Evolutionary conservation across 2,797 vertebrate species (phyloP), one percentile per base, ranked within the genome.

Genomic region (Onychomys arenicola): DNA sequence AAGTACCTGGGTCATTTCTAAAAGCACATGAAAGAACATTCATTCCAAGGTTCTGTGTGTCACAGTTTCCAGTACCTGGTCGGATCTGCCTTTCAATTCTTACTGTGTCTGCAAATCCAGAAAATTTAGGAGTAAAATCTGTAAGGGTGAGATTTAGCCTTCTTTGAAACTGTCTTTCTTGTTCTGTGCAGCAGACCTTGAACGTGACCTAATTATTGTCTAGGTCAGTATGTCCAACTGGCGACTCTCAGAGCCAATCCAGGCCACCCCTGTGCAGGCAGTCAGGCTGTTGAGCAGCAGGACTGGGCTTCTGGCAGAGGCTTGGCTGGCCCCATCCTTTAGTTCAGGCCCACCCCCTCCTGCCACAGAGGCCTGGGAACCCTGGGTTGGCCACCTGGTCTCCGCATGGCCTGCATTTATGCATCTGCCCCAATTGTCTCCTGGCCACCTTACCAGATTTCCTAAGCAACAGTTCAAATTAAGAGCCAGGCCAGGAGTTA

Each of bases 271-370:
- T 25, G 76, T 73, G 69, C 61, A 52, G 78, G 67, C 34, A 85
- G 92, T 81, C 96, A 95, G 57, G 97, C 97, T 97, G 97, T 97
- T 9, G 52, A 97, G 93, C 97, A 98, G 97, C 97, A 96, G 96
- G 95, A 82, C 90, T 61, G 34, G 0, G 88, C 97, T 93, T 89
- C 91, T 96, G 93, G 92, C 81, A 27, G 88, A 86, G 52, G 93
- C 81, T 85, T 91, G 32, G 3, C 61, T 5, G 46, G 43, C 95
- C 96, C 73, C 59, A 12, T 91, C 89, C 88, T 96, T 96, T 96
- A 97, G 95, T 91, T 92, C 59, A 65, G 55, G 77, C 57, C 43
- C 37, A 93, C 81, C 90, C 89, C 96, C 97, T 94, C 90, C 97
- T 84, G 88, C 88, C 93, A 37, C 67, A 1, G 85, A 92, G 85